These are phyloP conservation scores for Clepsis dumicolana DNA, from an alignment of 2,888 invertebrate species.

Conservation along the genomic window DNA sequence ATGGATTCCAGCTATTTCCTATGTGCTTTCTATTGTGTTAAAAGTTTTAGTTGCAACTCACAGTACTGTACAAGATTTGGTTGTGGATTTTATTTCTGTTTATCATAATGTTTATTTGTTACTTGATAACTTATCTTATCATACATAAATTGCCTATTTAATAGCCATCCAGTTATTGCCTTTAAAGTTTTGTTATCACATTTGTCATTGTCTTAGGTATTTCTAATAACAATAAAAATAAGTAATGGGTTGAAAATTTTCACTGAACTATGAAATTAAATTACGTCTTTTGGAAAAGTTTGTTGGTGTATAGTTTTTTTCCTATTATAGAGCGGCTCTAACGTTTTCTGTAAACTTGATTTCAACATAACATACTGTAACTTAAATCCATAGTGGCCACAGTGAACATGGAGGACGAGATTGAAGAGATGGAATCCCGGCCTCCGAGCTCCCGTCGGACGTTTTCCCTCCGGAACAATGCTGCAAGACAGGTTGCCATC, in stretches of 20 bases:
- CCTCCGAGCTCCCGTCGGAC: conserved; percentile 61
- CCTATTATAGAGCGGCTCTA: too few species aligned
- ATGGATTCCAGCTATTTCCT: too few species aligned
- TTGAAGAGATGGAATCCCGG: conserved; percentile 60
- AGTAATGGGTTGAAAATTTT: too few species aligned
- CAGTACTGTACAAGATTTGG: too few species aligned
- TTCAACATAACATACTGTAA: too few species aligned
- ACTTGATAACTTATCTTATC: conserved; percentile 11
- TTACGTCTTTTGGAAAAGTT: too few species aligned
- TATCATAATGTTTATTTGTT: background rate
- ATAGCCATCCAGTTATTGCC: background rate
- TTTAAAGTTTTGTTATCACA: background rate
- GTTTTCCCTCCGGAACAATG: conserved; percentile 65
- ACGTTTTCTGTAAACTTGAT: too few species aligned
- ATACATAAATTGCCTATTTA: background rate
- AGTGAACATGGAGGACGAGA: conserved; percentile 53
- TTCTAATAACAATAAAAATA: background rate
- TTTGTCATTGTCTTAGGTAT: background rate
- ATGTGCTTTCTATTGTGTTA: too few species aligned
- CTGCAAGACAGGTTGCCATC: conserved; percentile 75
- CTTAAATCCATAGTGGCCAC: conserved; percentile 36
- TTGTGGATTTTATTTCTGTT: background rate
- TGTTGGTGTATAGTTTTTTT: too few species aligned
- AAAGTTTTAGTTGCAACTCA: too few species aligned
- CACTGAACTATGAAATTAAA: background rate